Conservation (phyloP, 1,140 invertebrate species). For the Aphaenogaster ashmeadi region DNA sequence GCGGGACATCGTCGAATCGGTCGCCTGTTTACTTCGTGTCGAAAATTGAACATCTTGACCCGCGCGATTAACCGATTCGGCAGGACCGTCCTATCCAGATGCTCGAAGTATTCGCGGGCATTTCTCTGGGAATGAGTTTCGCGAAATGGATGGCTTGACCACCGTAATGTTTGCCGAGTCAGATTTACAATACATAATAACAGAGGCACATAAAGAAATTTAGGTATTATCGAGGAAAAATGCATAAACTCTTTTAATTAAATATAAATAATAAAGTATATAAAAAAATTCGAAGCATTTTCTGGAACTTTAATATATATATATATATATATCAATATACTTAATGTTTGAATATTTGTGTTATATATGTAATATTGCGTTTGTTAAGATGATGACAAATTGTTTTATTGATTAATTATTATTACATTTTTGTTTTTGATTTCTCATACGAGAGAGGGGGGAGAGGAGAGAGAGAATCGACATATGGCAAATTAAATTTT, state of each 20-base stretch:
- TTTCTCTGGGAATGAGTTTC: neutral
- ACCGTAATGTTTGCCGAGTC: neutral
- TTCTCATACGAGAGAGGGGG: too few species aligned
- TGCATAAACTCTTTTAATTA: neutral
- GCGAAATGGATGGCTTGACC: neutral
- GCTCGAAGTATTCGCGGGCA: neutral
- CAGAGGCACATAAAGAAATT: neutral
- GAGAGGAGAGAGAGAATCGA: too few species aligned
- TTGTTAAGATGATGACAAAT: neutral
- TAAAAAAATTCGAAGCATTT: neutral
- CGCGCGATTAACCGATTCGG: constrained; percentile 18
- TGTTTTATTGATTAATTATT: neutral
- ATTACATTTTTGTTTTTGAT: neutral
- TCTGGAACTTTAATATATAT: neutral
- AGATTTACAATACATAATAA: neutral
- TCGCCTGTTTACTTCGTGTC: neutral
- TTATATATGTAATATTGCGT: neutral
- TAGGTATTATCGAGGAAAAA: neutral
- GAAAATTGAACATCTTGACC: constrained; percentile 38
- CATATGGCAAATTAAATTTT: neutral
- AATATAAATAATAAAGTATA: neutral
- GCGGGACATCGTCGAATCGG: constrained; percentile 19
- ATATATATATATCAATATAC: neutral
- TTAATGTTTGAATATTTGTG: neutral
- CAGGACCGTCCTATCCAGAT: constrained; percentile 4